Percentiles rank a stretch among this genome's conserved stretches.
These are phyloP conservation scores for Meteorus cinctellus DNA, from an alignment of 2,888 invertebrate species.

Conservation along the genomic window DNA sequence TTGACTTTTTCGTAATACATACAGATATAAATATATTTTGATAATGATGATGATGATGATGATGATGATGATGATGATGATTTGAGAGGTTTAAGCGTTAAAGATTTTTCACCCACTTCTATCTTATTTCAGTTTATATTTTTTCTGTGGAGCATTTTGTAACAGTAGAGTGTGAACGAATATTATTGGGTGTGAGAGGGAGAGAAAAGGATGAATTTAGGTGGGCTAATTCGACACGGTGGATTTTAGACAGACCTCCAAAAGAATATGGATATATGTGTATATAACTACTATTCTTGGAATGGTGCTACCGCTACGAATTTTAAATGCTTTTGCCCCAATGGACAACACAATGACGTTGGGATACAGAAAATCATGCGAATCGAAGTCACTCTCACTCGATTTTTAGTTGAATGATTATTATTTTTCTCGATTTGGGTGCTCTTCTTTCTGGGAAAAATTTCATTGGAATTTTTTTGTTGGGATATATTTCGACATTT, in stretches of 20 bases:
- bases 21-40: conserved; percentile 1
- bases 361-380: conserved; percentile 12
- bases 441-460: conserved; percentile 1
- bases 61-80: neutral
- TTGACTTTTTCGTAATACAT: conserved; percentile 25
- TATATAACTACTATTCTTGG: conserved; percentile 16
- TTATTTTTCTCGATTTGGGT: neutral
- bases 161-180: neutral
- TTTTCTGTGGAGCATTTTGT: neutral
- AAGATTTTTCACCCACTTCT: conserved; percentile 1
- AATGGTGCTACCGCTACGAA: conserved; percentile 20
- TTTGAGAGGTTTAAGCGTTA: neutral
- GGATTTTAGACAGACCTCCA: conserved; percentile 26
- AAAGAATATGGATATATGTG: conserved; percentile 15
- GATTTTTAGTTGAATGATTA: neutral
- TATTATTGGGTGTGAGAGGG: conserved; percentile 2
- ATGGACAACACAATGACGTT: conserved; percentile 14
- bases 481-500: no score
- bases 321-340: conserved; percentile 17
- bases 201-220: conserved; percentile 4
- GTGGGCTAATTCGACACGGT: conserved; percentile 26
- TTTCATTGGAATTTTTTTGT: no score
- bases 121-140: neutral
- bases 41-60: neutral
- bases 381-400: conserved; percentile 16